Evolutionary conservation across 2,797 vertebrate genomes (phyloP), one percentile per base, ranked within the genome.

Genomic region (Chlorospingus flavigularis): DNA sequence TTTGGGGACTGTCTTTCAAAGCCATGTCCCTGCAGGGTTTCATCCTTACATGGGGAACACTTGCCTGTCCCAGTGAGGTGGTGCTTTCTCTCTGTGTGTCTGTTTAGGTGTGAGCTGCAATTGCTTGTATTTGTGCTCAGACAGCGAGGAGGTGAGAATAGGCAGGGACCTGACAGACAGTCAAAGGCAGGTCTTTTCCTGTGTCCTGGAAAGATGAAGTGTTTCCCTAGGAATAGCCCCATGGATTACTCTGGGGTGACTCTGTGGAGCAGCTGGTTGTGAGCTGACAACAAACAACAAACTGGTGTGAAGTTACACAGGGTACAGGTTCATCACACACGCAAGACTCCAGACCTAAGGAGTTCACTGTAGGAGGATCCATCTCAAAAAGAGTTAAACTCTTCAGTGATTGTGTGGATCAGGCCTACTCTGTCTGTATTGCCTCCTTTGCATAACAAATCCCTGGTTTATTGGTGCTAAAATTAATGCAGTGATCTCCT

Each of bases 11-110:
- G 3, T 94, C 90, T 82, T 87, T 71, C 92, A 91, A 54, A 94
- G 85, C 81, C 30, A 6, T 39, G 48, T 72, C 58, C 57, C 82
- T 67, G 70, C 6, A 6, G 0, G 0, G 62, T 89, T 92, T 95
- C 94, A 78, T 81, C 94, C 95, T 78, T 94, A 95, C 81, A 91
- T 86, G 91, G 96, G 85, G 92, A 94, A 37, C 1, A 11, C 18
- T 88, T 1, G 35, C 58, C 71, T 31, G 63, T 39, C 71, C 85
- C 75, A 37, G 80, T 1, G 4, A 68, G 77, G 74, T 19, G n/a
- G 66, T 40, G 62, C 88, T 42, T n/a, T 78, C 39, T 62, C 58
- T 28, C n/a, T 35, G 12, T 19, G 0, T 40, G 10, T 76, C 71
- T 76, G 39, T 78, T 76, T 62, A 66, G 91, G 81, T 80, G 90